Evolutionary conservation across 2,113 vertebrate species (phyloP), one percentile per base, ranked within the genome.

Genomic region (Microcebus griseorufus): DNA sequence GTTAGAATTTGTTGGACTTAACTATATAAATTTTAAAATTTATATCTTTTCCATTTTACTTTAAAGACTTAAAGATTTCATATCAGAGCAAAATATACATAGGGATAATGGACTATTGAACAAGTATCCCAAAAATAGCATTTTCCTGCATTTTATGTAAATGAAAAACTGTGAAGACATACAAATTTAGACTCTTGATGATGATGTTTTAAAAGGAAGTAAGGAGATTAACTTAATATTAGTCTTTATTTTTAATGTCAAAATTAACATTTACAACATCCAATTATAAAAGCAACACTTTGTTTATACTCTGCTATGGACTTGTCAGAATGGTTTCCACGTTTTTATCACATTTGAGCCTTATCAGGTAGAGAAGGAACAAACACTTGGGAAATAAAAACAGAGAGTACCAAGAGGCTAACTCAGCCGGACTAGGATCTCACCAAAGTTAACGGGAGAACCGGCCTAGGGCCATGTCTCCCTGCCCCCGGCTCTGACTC

Each of bases 21-120:
- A 89, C 51, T 79, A 90, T 91, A 39, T 95, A 45, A 78, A 93
- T 94, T 97, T 97, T 95, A 70, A 42, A 85, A 83, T 82, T 92
- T 88, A n/a, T 83, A 85, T 90, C 83, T 93, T 97, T 96, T 90
- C 80, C 87, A 73, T 75, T 97, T 96, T 97, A 85, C 88, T 88
- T 93, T 95, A n/a, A 94, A 92, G 92, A 79, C 83, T 97, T 81
- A 81, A 90, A 95, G 85, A 58, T 95, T 96, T 96, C 93, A 2
- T 87, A 90, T 87, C 75, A 67, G 45, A 96, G 70, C 70, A 87
- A 93, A 96, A 76, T 92, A 90, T 67, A 64, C 82, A 13, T 83
- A 94, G 80, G 73, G 93, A 80, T 65, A 69, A 95, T 79, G 67
- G 64, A 72, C 94, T 92, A 18, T 45, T 80, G 60, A 89, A 76